A percentile compares a stretch with the other conserved stretches of the same genome.
Evolutionary conservation across 2,113 vertebrate species (phyloP).

Genomic region (Strix aluco): DNA sequence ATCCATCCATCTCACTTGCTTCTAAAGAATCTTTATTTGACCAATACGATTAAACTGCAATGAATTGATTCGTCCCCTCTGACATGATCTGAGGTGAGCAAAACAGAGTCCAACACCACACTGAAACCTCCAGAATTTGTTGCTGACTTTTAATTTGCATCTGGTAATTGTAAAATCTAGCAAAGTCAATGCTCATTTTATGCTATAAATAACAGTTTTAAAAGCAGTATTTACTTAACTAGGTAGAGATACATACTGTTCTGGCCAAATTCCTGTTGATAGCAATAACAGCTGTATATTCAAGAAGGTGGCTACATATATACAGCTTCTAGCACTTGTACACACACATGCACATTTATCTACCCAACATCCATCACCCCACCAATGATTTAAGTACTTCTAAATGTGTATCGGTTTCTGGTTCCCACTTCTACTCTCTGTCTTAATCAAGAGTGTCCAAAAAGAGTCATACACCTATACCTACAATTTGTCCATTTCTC

Average conservation of each 20-base stretch:
- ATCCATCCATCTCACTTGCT: background rate
- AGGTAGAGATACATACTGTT: background rate
- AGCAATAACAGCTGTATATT: background rate
- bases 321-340: background rate
- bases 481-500: constrained; percentile 9
- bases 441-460: background rate
- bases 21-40: background rate
- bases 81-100: constrained; percentile 4
- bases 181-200: background rate
- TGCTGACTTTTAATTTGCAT: background rate
- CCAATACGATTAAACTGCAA: background rate
- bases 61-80: constrained; percentile 6
- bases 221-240: constrained; percentile 6
- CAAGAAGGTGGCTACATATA: background rate
- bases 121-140: background rate
- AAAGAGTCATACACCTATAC: background rate
- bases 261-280: background rate
- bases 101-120: background rate
- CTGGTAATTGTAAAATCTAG: background rate
- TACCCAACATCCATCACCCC: background rate
- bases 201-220: background rate
- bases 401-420: background rate
- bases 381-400: background rate
- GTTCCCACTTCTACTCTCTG: background rate
- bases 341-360: background rate